These are phyloP conservation scores for Melanostigma gelatinosum DNA, from an alignment of 2,113 vertebrate genomes.

Conservation along the genomic window DNA sequence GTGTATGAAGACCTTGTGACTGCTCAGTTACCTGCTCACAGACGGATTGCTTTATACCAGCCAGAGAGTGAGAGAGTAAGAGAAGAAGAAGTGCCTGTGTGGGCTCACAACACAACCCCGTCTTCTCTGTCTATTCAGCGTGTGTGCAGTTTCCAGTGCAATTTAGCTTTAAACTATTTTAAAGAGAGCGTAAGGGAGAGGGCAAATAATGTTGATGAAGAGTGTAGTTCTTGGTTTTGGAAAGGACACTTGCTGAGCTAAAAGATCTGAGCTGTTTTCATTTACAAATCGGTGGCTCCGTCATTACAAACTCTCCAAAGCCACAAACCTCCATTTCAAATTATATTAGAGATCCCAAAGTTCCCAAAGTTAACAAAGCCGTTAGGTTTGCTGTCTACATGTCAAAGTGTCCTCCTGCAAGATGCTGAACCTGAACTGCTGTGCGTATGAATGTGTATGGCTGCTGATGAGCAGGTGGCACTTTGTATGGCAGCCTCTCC, in stretches of 20 bases:
- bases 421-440: not conserved
- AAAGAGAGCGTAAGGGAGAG: not conserved
- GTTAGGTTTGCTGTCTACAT: not conserved
- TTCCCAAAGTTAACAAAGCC: not conserved
- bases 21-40: not conserved
- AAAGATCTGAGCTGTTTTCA: not conserved
- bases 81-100: not conserved
- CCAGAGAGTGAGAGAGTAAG: not conserved
- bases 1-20: not conserved
- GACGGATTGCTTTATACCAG: not conserved
- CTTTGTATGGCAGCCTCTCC: not conserved
- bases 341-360: not conserved
- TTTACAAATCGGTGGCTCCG: not conserved
- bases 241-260: not conserved
- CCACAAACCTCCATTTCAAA: not conserved
- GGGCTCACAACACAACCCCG: not conserved
- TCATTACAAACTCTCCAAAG: not conserved
- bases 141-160: not conserved
- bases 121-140: not conserved
- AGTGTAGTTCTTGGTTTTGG: not conserved
- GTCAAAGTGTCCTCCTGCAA: not conserved
- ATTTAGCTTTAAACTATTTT: not conserved
- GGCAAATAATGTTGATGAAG: not conserved
- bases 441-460: not conserved
- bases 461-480: not conserved